These are phyloP conservation scores for Yponomeuta evonymella DNA, from an alignment of 2,888 invertebrate species.

Conservation along the genomic window DNA sequence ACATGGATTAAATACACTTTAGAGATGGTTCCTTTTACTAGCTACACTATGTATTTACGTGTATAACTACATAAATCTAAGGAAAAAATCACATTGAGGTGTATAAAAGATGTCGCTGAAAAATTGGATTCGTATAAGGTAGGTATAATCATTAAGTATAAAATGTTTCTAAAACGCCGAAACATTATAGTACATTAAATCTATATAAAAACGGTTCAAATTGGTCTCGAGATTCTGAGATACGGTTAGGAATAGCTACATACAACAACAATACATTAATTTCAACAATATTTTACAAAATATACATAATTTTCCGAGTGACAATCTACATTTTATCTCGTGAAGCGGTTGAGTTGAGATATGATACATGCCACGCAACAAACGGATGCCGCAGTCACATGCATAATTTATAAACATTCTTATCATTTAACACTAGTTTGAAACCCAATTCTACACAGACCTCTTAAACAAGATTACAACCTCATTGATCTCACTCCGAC, in stretches of 20 bases:
- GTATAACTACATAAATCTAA: slow-evolving; percentile 48
- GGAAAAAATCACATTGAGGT: slow-evolving; percentile 59
- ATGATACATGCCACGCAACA: background rate
- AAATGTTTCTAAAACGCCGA: slow-evolving; percentile 66
- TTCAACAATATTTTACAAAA: slow-evolving; percentile 19
- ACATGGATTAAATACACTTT: slow-evolving; percentile 26
- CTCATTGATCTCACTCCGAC: background rate
- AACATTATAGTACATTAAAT: slow-evolving; percentile 42
- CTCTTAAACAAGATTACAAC: background rate
- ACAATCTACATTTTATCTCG: background rate
- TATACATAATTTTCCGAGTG: background rate
- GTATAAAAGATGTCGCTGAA: slow-evolving; percentile 64
- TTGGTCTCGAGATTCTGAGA: slow-evolving; percentile 72
- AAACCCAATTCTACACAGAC: background rate
- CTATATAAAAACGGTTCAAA: slow-evolving; percentile 59
- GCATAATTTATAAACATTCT: background rate
- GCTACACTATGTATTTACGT: slow-evolving; percentile 40
- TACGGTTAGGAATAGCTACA: slow-evolving; percentile 44
- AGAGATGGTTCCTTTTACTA: slow-evolving; percentile 38
- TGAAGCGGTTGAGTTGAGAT: background rate
- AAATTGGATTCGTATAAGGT: slow-evolving; percentile 55
- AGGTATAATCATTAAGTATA: slow-evolving; percentile 33
- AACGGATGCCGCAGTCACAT: background rate
- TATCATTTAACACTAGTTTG: background rate
- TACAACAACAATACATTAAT: slow-evolving; percentile 47